A percentile compares a stretch with the other conserved stretches of the same genome.
phyloP scores from a whole-genome alignment of 2,888 invertebrate genomes.

The Tortricodes alternella region DNA sequence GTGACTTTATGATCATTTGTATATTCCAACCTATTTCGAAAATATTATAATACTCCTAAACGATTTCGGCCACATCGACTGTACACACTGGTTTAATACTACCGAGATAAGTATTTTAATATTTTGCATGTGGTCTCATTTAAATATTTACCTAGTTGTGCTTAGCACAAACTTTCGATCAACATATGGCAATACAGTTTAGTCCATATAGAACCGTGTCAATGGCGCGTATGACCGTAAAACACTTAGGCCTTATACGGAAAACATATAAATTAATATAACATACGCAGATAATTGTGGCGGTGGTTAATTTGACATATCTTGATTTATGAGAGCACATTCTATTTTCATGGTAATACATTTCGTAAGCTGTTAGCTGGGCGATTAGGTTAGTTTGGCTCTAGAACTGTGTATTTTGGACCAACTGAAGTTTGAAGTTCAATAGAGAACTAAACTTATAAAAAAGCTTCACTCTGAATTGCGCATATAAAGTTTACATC shows the following conservation, averaged over 20 bases:
- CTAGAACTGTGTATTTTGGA: no score
- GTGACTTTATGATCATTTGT: no score
- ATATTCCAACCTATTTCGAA: no score
- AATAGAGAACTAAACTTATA: no score
- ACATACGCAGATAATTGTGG: not conserved
- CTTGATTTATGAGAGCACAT: slow-evolving; percentile 13
- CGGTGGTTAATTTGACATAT: slow-evolving; percentile 10
- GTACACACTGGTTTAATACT: no score
- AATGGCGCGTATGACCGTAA: slow-evolving; percentile 42
- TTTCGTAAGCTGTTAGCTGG: no score
- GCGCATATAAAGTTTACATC: no score
- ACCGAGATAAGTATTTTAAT: not conserved
- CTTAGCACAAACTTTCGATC: not conserved
- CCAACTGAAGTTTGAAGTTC: no score
- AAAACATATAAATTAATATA: slow-evolving; percentile 34
- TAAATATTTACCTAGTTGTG: slow-evolving; percentile 14
- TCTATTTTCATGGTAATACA: slow-evolving; percentile 16
- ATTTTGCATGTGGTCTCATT: slow-evolving; percentile 5
- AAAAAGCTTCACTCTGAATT: no score
- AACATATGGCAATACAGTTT: slow-evolving; percentile 21
- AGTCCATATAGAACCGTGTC: slow-evolving; percentile 44
- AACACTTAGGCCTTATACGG: slow-evolving; percentile 44
- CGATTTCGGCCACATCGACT: no score
- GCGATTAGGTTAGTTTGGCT: no score
- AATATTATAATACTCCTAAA: no score